Evolutionary conservation across 2,113 vertebrate genomes (phyloP).

Genomic region (Vulpes vulpes): DNA sequence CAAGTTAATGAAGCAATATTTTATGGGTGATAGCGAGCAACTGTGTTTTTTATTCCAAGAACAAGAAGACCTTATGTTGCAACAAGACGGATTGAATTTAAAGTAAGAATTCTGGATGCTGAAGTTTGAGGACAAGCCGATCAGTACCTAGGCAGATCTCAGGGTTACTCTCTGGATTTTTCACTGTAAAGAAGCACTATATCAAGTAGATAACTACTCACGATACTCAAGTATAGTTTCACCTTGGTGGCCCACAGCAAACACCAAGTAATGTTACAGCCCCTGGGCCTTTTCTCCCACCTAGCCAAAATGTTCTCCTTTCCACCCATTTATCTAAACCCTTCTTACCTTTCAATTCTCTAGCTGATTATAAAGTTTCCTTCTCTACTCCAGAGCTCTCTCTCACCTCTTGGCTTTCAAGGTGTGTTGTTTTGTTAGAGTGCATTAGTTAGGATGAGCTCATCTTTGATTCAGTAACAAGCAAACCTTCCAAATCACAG

Average conservation of each 20-base stretch:
- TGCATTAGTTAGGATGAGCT: background rate
- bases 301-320: background rate
- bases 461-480: background rate
- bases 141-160: background rate
- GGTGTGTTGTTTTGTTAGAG: background rate
- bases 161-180: background rate
- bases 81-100: conserved; percentile 24
- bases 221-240: background rate
- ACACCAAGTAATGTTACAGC: background rate
- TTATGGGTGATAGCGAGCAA: conserved; percentile 73
- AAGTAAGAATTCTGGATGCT: conserved; percentile 2
- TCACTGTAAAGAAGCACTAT: background rate
- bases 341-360: background rate
- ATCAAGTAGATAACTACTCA: too few species aligned
- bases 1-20: conserved; percentile 85
- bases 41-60: conserved; percentile 67
- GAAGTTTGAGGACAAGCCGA: background rate
- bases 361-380: background rate
- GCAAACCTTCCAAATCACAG: too few species aligned
- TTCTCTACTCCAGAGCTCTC: background rate
- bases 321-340: background rate
- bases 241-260: background rate
- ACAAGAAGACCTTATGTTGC: conserved; percentile 61
- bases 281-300: background rate
- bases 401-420: background rate